Conservation (phyloP, 1,140 invertebrate genomes). For the Stenopsyche tienmushanensis region DNA sequence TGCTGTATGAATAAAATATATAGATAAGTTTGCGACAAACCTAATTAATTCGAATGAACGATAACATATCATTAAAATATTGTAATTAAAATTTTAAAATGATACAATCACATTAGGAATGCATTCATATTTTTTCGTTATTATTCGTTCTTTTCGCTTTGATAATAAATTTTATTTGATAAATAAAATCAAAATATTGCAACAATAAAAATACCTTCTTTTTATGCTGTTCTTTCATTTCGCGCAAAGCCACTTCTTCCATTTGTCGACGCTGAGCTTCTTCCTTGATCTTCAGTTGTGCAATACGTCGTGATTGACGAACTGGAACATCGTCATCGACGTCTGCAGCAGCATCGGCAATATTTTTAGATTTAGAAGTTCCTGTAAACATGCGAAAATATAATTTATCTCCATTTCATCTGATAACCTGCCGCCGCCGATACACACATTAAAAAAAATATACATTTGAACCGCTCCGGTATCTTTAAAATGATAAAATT, state of each 20-base stretch:
- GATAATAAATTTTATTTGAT: not conserved
- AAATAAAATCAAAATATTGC: not conserved
- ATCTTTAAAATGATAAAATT: no score
- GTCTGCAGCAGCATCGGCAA: not conserved
- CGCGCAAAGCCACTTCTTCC: constrained; percentile 66
- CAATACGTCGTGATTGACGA: constrained; percentile 76
- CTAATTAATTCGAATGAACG: no score
- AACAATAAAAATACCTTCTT: constrained; percentile 56
- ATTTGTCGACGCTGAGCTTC: constrained; percentile 72
- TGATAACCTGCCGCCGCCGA: no score
- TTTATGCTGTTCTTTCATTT: constrained; percentile 63
- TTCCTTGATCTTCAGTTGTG: constrained; percentile 82
- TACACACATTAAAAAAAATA: constrained; percentile 2
- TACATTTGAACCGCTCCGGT: not conserved
- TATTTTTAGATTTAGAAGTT: constrained; percentile 1
- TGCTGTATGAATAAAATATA: no score
- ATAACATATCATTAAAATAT: no score
- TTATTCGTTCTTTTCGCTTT: not conserved
- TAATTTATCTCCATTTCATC: not conserved
- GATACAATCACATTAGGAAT: no score
- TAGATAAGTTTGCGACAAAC: no score
- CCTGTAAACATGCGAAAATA: not conserved
- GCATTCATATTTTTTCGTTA: no score
- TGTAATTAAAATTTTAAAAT: no score
- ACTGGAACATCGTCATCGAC: constrained; percentile 57